These are phyloP conservation scores for Synanthedon vespiformis DNA, from an alignment of 2,888 invertebrate species.

Conservation along the genomic window DNA sequence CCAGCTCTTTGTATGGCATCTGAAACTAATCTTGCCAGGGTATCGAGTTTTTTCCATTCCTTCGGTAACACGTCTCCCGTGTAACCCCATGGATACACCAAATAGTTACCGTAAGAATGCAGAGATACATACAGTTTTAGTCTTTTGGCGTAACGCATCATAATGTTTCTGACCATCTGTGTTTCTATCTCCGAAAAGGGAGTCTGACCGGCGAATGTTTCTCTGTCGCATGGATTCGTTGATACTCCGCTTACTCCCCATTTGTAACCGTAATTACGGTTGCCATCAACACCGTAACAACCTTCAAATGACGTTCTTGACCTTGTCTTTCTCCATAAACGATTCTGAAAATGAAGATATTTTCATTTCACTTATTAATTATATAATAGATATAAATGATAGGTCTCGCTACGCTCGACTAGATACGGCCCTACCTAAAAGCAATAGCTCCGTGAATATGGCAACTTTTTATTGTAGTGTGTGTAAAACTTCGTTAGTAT, in stretches of 20 bases:
- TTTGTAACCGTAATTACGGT: slow-evolving; percentile 77
- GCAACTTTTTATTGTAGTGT: too few relatives aligned
- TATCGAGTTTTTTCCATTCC: slow-evolving; percentile 53
- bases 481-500: too few relatives aligned
- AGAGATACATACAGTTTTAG: slow-evolving; percentile 76
- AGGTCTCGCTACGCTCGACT: too few relatives aligned
- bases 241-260: slow-evolving; percentile 79
- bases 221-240: slow-evolving; percentile 63
- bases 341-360: slow-evolving; percentile 45
- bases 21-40: slow-evolving; percentile 45
- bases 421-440: too few relatives aligned
- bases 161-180: slow-evolving; percentile 60
- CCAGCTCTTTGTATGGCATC: slow-evolving; percentile 49
- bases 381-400: too few relatives aligned
- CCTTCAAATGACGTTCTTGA: slow-evolving; percentile 26
- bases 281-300: slow-evolving; percentile 76
- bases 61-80: slow-evolving; percentile 57
- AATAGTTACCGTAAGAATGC: slow-evolving; percentile 76
- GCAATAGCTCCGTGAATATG: too few relatives aligned
- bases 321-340: slow-evolving; percentile 75
- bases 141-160: slow-evolving; percentile 53
- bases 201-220: slow-evolving; percentile 70
- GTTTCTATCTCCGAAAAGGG: slow-evolving; percentile 76
- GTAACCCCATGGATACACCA: slow-evolving; percentile 76
- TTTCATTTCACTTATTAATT: too few relatives aligned